Conservation (phyloP, 1,140 invertebrate genomes). For the Asbolus verrucosus region DNA sequence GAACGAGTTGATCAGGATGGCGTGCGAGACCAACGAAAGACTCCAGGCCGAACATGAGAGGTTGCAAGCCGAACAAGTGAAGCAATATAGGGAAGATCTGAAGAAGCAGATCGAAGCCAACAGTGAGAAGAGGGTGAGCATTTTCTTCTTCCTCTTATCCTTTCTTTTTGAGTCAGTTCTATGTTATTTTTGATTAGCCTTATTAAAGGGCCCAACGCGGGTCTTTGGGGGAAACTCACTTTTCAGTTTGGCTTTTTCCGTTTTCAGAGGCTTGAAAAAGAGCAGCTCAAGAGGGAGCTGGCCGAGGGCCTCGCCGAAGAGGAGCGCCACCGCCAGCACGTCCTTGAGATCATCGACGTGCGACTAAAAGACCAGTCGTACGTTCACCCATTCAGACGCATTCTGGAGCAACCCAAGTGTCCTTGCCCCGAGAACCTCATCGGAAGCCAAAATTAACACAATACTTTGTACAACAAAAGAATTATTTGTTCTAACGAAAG, state of each 20-base stretch:
- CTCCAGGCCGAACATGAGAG: slow-evolving; percentile 58
- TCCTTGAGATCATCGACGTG: slow-evolving; percentile 52
- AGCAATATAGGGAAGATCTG: slow-evolving; percentile 60
- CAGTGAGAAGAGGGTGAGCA: slow-evolving; percentile 56
- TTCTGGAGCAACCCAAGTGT: slow-evolving; percentile 57
- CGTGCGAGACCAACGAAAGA: slow-evolving; percentile 57
- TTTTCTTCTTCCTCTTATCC: neutral
- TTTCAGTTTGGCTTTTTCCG: neutral
- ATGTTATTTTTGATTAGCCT: too few species aligned
- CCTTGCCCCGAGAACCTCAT: slow-evolving; percentile 43
- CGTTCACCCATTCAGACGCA: slow-evolving; percentile 60
- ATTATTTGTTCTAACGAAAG: slow-evolving; percentile 39
- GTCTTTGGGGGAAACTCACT: slow-evolving; percentile 2
- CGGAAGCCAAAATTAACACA: neutral
- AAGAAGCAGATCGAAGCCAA: slow-evolving; percentile 62
- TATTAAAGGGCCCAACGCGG: too few species aligned
- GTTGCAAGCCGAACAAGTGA: slow-evolving; percentile 47
- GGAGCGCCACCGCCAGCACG: slow-evolving; percentile 55
- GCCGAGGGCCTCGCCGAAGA: slow-evolving; percentile 58
- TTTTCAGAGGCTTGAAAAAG: slow-evolving; percentile 58
- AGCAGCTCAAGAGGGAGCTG: slow-evolving; percentile 59
- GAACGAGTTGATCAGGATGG: slow-evolving; percentile 57
- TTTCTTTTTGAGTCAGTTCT: neutral
- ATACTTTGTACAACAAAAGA: slow-evolving; percentile 28
- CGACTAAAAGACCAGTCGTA: slow-evolving; percentile 25